Base-by-base conservation (phyloP, 1,140 invertebrate species). In the Octopus bimaculoides region DNA sequence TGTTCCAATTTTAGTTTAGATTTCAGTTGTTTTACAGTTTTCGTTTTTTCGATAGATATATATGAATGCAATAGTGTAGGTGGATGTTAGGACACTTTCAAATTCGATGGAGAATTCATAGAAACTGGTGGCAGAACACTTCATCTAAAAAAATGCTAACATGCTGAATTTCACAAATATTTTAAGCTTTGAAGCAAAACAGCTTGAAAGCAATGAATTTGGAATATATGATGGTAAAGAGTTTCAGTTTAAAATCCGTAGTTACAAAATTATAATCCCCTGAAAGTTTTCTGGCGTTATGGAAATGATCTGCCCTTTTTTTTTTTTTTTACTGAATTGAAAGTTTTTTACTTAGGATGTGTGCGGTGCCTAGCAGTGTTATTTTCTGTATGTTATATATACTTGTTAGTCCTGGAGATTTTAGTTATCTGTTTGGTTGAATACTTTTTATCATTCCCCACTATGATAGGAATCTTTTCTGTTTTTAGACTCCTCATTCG, bases 101-200 rank as follows among this genome's bases (percentile, higher is more conserved):
- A 89, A 77, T 87, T 93, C 76, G 86, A 88, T 78, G 87, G 90
- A n/a, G 83, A 90, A 71, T 84, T 91, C 56, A 93, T 92, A 88
- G 93, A 94, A 90, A 88, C 91, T 77, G 93, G 93, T 17, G 93
- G 92, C 74, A 84, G 91, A 5, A 87, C 93, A 7, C 92, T 94
- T 85, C 93, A 94, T 85, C 88, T 91, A n/a, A 0, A 89, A 85
- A 81, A 94, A 94, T 87, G 88, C 90, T 86, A 92, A 93, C 77
- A 93, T 93, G 92, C 86, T 89, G 52, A 84, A 92, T 75, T 93
- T 94, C 87, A 87, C 91, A 7, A 84, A 92, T 75, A 82, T 91
- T 76, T 87, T 93, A 83, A 81, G 82, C 78, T 78, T 85, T 14
- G 78, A 83, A 17, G 78, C 81, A 41, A 6, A 20, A 56, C 20